Percentiles rank a stretch among this genome's conserved stretches.
Conservation (phyloP, 2,797 vertebrate species). For the Thamnophis elegans region DNA sequence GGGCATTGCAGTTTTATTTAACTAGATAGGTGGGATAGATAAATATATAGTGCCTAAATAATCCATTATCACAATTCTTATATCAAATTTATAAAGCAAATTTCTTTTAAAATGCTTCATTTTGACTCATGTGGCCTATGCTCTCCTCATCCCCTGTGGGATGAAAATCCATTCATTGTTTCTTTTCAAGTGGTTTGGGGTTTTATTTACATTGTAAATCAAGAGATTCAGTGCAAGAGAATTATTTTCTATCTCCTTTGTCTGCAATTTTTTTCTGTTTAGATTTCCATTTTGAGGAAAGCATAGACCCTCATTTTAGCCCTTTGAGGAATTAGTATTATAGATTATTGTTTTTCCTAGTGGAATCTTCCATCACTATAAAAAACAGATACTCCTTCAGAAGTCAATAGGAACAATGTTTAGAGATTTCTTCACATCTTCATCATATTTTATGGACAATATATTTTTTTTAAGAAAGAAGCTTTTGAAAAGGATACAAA, state of each 20-base stretch:
- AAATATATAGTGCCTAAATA: not conserved
- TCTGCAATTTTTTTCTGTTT: slow-evolving; percentile 27
- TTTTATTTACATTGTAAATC: not conserved
- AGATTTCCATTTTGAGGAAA: slow-evolving; percentile 36
- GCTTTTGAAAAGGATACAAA: slow-evolving; percentile 25
- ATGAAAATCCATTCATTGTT: not conserved
- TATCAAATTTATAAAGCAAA: not conserved
- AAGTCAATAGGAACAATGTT: slow-evolving; percentile 25
- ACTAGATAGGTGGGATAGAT: not conserved
- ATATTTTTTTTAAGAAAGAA: slow-evolving; percentile 39
- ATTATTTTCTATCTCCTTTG: slow-evolving; percentile 5
- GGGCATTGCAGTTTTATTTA: not conserved
- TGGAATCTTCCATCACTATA: slow-evolving; percentile 13
- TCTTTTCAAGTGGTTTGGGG: not conserved
- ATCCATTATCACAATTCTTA: not conserved
- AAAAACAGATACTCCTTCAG: slow-evolving; percentile 48
- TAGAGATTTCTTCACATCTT: slow-evolving; percentile 37
- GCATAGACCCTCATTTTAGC: slow-evolving; percentile 25
- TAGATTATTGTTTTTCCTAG: slow-evolving; percentile 23
- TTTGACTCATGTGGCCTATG: not conserved
- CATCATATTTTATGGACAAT: slow-evolving; percentile 35
- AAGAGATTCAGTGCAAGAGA: slow-evolving; percentile 11
- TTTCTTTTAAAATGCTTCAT: not conserved
- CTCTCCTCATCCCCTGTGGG: not conserved
- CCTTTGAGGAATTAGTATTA: slow-evolving; percentile 47